Percentiles rank a stretch among this genome's conserved stretches.
These are phyloP conservation scores for Amorpha juglandis DNA, from an alignment of 2,888 invertebrate genomes.

Conservation along the genomic window DNA sequence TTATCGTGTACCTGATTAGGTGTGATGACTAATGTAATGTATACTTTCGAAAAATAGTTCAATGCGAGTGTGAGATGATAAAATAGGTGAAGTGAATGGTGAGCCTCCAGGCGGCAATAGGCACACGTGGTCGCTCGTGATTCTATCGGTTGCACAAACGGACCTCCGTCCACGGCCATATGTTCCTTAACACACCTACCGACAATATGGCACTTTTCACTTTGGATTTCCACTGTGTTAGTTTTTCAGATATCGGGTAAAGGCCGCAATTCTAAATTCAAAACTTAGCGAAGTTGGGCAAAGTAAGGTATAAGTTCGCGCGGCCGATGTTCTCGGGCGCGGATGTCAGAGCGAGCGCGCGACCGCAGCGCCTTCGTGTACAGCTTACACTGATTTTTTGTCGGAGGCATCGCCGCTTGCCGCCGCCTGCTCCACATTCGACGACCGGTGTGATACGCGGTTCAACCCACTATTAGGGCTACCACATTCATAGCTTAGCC, in stretches of 20 bases:
- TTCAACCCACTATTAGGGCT: constrained; percentile 59
- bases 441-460: constrained; percentile 77
- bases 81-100: constrained; percentile 80
- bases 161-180: constrained; percentile 76
- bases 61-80: constrained; percentile 66
- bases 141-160: constrained; percentile 73
- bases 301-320: constrained; percentile 39
- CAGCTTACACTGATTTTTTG: constrained; percentile 84
- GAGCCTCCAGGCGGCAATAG: constrained; percentile 71
- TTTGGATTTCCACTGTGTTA: constrained; percentile 49
- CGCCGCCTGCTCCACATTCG: constrained; percentile 79
- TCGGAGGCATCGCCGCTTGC: constrained; percentile 76
- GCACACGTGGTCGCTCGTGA: constrained; percentile 76
- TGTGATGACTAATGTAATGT: constrained; percentile 58
- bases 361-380: constrained; percentile 73
- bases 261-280: background rate
- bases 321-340: constrained; percentile 44
- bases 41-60: constrained; percentile 61
- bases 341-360: constrained; percentile 60
- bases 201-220: constrained; percentile 71
- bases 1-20: constrained; percentile 53
- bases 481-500: constrained; percentile 32
- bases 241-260: constrained; percentile 7
- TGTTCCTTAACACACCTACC: constrained; percentile 72
- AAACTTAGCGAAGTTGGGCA: constrained; percentile 21